Conservation (phyloP, 2,797 vertebrate species). For the Danio albolineatus region DNA sequence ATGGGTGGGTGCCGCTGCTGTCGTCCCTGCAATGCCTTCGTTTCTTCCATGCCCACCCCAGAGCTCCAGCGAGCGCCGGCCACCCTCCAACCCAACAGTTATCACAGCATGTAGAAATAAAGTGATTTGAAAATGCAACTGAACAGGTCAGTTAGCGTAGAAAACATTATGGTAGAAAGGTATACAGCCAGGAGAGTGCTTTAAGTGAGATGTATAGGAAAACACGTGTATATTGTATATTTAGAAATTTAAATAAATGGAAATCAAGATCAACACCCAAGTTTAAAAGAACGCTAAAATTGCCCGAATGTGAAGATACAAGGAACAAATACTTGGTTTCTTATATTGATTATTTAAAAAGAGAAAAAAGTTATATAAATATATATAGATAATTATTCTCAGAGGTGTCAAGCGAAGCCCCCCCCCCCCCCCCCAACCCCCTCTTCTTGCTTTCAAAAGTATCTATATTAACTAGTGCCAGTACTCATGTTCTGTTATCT, state of each 20-base stretch:
- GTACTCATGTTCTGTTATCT: constrained; percentile 26
- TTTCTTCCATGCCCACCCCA: constrained; percentile 59
- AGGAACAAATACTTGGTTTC: constrained; percentile 57
- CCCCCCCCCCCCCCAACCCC: too few species aligned
- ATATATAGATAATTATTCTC: constrained; percentile 31
- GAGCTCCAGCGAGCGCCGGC: constrained; percentile 55
- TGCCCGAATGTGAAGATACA: constrained; percentile 66
- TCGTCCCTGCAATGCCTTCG: constrained; percentile 75
- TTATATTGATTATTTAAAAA: constrained; percentile 62
- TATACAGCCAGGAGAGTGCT: constrained; percentile 48
- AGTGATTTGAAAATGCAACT: constrained; percentile 59
- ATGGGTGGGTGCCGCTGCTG: constrained; percentile 74
- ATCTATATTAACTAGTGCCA: constrained; percentile 23
- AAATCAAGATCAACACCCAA: constrained; percentile 59
- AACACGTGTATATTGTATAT: constrained; percentile 84
- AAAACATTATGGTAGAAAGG: constrained; percentile 36
- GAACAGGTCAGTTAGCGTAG: constrained; percentile 62
- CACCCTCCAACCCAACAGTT: constrained; percentile 54
- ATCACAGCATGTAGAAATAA: constrained; percentile 55
- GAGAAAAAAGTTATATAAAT: constrained; percentile 23
- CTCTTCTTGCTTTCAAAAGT: constrained; percentile 24
- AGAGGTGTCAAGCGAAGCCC: constrained; percentile 47
- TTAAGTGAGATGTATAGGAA: constrained; percentile 77
- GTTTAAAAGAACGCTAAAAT: constrained; percentile 60
- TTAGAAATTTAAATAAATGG: constrained; percentile 74